Percentiles rank a stretch among this genome's conserved stretches.
phyloP scores from a whole-genome alignment of 2,113 vertebrate species.

The Myotis yumanensis region DNA sequence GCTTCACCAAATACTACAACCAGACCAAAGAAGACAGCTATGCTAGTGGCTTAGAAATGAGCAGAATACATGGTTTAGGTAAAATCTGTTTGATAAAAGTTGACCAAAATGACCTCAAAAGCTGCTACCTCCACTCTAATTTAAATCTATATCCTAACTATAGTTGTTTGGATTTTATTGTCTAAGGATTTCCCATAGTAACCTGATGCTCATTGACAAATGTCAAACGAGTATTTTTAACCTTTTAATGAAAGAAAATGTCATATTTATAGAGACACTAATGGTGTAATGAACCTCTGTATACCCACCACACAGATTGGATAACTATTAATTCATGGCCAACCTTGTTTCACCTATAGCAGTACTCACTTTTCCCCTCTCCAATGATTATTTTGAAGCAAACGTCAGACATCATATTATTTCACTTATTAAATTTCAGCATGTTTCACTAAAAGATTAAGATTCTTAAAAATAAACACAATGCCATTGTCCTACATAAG shows the following conservation, averaged over 20 bases:
- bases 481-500: neutral
- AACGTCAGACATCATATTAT: neutral
- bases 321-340: neutral
- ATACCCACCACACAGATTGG: neutral
- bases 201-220: neutral
- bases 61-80: neutral
- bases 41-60: conserved; percentile 6
- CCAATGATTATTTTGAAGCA: neutral
- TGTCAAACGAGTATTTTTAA: conserved; percentile 3
- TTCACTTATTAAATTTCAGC: conserved; percentile 11
- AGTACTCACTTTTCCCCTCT: neutral
- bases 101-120: neutral
- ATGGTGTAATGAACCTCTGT: neutral
- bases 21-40: neutral
- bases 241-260: neutral
- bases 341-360: neutral
- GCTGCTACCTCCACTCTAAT: neutral
- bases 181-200: neutral
- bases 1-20: neutral
- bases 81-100: neutral
- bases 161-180: neutral
- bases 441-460: neutral
- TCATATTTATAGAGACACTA: neutral
- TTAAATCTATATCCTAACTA: neutral
- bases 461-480: neutral